Percentiles rank a stretch among this genome's conserved stretches.
Conservation (phyloP, 1,140 invertebrate genomes). For the Medauroidea extradentata region DNA sequence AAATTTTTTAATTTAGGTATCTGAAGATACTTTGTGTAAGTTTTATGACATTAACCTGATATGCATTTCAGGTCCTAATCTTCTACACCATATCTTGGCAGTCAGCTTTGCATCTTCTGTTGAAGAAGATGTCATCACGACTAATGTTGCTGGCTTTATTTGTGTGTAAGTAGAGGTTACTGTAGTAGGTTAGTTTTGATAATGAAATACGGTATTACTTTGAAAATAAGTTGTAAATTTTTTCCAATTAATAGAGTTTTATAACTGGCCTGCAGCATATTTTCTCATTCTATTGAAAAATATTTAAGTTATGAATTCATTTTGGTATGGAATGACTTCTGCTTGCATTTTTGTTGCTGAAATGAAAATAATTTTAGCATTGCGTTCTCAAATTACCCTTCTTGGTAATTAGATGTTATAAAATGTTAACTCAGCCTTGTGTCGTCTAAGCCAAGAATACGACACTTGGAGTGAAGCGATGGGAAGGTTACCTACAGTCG, state of each 20-base stretch:
- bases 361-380: no score
- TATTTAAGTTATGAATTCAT: not conserved
- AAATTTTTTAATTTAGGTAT: not conserved
- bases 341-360: not conserved
- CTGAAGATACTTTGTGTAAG: not conserved
- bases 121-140: constrained; percentile 76
- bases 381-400: no score
- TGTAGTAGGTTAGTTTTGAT: constrained; percentile 5
- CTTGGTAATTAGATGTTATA: no score
- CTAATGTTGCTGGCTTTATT: constrained; percentile 88
- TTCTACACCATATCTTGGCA: constrained; percentile 85
- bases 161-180: constrained; percentile 76
- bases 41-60: not conserved
- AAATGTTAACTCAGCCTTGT: no score
- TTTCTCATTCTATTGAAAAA: not conserved
- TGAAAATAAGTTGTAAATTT: constrained; percentile 5
- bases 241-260: not conserved
- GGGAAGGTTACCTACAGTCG: no score
- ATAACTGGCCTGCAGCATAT: not conserved
- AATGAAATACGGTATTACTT: constrained; percentile 7
- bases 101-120: constrained; percentile 75
- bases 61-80: constrained; percentile 49
- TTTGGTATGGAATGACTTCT: no score
- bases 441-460: no score
- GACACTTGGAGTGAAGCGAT: no score